These are phyloP conservation scores for Eleutherodactylus coqui DNA, from an alignment of 2,797 vertebrate species.

Conservation along the genomic window DNA sequence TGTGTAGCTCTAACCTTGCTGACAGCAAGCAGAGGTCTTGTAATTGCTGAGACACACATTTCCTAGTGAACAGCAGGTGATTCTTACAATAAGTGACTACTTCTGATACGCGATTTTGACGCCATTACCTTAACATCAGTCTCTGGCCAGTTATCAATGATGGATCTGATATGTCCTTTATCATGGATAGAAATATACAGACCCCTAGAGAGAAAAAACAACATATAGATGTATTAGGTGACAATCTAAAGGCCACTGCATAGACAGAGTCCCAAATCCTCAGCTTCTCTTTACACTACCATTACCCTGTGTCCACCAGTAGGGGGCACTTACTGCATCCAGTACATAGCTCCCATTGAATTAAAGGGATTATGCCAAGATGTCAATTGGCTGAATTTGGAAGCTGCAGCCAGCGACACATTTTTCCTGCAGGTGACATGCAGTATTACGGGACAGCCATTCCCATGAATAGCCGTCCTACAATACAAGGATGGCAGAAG, in stretches of 20 bases:
- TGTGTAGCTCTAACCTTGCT: too few relatives aligned
- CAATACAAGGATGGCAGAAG: too few relatives aligned
- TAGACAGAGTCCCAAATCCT: neutral
- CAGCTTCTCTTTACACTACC: neutral
- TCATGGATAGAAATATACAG: constrained; percentile 96
- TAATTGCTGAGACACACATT: neutral
- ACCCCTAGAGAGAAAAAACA: constrained; percentile 80
- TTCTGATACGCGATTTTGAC: neutral
- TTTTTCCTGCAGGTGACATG: too few relatives aligned
- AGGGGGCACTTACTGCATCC: neutral
- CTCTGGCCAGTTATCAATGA: constrained; percentile 98
- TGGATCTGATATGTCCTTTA: constrained; percentile 91
- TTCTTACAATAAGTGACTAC: neutral
- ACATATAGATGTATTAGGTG: neutral
- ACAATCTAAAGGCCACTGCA: neutral
- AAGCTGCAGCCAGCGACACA: too few relatives aligned
- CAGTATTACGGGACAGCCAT: too few relatives aligned
- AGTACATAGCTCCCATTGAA: neutral
- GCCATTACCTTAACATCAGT: constrained; percentile 87
- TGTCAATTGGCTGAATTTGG: too few relatives aligned
- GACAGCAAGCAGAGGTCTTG: neutral
- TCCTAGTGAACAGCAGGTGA: neutral
- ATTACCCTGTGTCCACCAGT: neutral
- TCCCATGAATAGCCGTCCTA: too few relatives aligned
- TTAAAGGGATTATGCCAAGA: too few relatives aligned